Percentiles rank a stretch among this genome's conserved stretches.
These are phyloP conservation scores for Acleris sparsana DNA, from an alignment of 2,888 invertebrate genomes.

Conservation along the genomic window DNA sequence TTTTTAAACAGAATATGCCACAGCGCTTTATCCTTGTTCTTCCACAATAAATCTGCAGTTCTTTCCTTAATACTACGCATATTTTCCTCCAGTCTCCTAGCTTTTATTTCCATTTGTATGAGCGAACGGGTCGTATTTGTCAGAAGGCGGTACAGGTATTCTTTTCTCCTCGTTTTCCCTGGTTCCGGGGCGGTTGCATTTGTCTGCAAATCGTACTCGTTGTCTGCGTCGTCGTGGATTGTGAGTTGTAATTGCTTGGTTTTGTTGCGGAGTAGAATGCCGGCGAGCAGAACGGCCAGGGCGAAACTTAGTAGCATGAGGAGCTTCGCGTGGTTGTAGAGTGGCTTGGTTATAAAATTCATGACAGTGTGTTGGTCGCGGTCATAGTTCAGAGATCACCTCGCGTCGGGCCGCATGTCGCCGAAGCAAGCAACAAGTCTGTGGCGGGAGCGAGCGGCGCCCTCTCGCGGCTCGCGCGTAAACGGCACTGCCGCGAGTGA, in stretches of 20 bases:
- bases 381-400: slow-evolving; percentile 53
- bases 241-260: slow-evolving; percentile 56
- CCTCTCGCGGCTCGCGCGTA: slow-evolving; percentile 78
- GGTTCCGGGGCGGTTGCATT: slow-evolving; percentile 65
- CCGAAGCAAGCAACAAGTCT: slow-evolving; percentile 72
- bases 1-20: slow-evolving; percentile 83
- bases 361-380: slow-evolving; percentile 58
- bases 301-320: slow-evolving; percentile 70
- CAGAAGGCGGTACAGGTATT: slow-evolving; percentile 81
- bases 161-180: slow-evolving; percentile 74
- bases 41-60: slow-evolving; percentile 83
- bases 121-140: slow-evolving; percentile 83
- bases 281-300: slow-evolving; percentile 61
- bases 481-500: slow-evolving; percentile 75
- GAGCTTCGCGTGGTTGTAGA: slow-evolving; percentile 71
- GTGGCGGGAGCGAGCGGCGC: slow-evolving; percentile 70
- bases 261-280: slow-evolving; percentile 63
- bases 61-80: slow-evolving; percentile 83
- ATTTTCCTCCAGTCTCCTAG: slow-evolving; percentile 82
- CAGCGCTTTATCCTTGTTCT: slow-evolving; percentile 80
- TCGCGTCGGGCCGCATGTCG: slow-evolving; percentile 59
- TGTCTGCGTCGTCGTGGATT: slow-evolving; percentile 50
- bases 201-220: slow-evolving; percentile 66
- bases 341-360: slow-evolving; percentile 71
- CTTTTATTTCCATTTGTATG: slow-evolving; percentile 84